Percentiles rank a stretch among this genome's conserved stretches.
Conservation (phyloP, 1,140 invertebrate species). For the Cheumatopsyche charites region DNA sequence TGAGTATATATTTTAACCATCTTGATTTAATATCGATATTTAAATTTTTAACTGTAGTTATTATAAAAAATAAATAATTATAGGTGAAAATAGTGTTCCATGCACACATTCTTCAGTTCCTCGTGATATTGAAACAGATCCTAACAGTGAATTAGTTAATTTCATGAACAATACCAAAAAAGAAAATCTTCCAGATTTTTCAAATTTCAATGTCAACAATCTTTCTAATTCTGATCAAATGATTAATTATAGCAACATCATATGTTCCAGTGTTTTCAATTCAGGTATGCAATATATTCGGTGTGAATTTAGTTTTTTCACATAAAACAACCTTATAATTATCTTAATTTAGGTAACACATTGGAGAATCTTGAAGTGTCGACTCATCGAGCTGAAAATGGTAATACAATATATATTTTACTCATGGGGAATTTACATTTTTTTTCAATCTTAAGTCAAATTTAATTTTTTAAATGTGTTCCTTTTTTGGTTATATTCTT, state of each 20-base stretch:
- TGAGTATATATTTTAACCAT: conserved; percentile 62
- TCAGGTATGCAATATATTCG: background rate
- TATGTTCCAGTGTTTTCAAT: conserved; percentile 45
- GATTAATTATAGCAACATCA: conserved; percentile 35
- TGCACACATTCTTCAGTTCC: conserved; percentile 68
- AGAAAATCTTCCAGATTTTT: conserved; percentile 30
- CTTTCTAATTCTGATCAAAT: conserved; percentile 18
- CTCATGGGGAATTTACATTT: too few species aligned
- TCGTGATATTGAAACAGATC: conserved; percentile 50
- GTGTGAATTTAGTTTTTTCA: too few species aligned
- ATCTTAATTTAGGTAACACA: too few species aligned
- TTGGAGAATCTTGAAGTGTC: background rate
- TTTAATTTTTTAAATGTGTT: too few species aligned
- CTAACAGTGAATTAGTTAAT: conserved; percentile 42
- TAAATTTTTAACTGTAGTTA: conserved; percentile 31
- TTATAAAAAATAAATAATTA: conserved; percentile 48
- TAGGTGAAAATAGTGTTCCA: conserved; percentile 77
- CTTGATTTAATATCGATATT: conserved; percentile 3
- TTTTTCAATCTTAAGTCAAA: too few species aligned
- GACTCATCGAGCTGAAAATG: background rate
- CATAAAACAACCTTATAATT: too few species aligned
- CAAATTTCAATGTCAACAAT: conserved; percentile 9
- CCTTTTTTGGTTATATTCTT: background rate
- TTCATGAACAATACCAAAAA: background rate
- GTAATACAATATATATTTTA: too few species aligned